Conservation (phyloP, 2,113 vertebrate species). For the Struthio camelus region DNA sequence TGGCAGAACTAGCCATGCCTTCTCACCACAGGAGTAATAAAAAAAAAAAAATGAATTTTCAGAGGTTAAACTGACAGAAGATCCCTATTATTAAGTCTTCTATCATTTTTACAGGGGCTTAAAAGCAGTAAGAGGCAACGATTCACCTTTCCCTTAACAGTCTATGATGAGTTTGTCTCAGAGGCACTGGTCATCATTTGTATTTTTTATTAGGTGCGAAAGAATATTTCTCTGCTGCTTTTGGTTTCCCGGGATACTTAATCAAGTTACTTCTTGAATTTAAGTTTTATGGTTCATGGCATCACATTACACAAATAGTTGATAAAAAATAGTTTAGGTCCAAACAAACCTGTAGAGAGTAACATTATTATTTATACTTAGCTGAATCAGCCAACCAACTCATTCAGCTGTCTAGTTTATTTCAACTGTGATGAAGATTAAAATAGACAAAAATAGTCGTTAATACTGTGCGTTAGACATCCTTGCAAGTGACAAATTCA, state of each 20-base stretch:
- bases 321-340: background rate
- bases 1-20: background rate
- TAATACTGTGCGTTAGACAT: background rate
- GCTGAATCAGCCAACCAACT: background rate
- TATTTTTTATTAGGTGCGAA: background rate
- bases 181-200: background rate
- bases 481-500: background rate
- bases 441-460: background rate
- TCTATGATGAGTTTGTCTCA: background rate
- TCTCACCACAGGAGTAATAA: background rate
- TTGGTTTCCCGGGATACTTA: slow-evolving; percentile 4
- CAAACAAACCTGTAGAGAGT: background rate
- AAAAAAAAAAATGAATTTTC: background rate
- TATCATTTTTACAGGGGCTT: background rate
- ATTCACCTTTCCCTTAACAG: background rate
- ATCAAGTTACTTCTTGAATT: background rate
- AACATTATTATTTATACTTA: background rate
- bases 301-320: slow-evolving; percentile 13
- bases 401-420: background rate
- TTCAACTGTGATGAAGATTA: background rate
- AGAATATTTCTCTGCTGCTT: background rate
- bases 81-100: background rate
- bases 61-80: background rate
- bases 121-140: background rate
- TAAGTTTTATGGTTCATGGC: background rate